Evolutionary conservation across 2,888 invertebrate genomes (phyloP).

Genomic region (Escarpia spicata): DNA sequence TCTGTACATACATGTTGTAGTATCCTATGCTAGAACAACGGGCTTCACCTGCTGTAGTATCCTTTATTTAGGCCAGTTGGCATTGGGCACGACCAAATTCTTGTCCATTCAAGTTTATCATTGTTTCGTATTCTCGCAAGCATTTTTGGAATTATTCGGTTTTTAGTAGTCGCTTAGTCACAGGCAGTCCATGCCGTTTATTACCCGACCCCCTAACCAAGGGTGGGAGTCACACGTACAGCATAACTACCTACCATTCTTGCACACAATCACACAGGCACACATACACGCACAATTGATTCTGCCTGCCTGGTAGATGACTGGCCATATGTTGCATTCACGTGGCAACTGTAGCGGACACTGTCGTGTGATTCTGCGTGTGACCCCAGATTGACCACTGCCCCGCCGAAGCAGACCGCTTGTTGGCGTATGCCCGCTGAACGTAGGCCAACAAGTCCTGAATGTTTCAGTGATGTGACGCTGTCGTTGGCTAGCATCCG

Average conservation of each 20-base stretch:
- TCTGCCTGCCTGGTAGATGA: background rate
- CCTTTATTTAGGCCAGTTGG: background rate
- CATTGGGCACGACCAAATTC: background rate
- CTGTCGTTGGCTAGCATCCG: slow-evolving; percentile 60
- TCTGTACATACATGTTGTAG: background rate
- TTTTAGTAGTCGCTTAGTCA: background rate
- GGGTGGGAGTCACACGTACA: background rate
- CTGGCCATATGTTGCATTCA: background rate
- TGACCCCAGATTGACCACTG: background rate
- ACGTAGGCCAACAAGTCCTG: slow-evolving; percentile 8
- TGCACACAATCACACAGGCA: background rate
- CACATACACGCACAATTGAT: background rate
- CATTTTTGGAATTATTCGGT: background rate
- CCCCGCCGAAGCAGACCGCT: background rate
- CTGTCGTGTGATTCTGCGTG: background rate
- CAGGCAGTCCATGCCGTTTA: background rate
- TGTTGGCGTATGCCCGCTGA: background rate
- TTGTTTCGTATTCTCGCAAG: background rate
- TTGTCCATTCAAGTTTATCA: background rate
- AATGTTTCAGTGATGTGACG: background rate
- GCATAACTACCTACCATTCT: background rate
- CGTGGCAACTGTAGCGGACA: background rate
- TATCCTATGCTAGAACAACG: background rate
- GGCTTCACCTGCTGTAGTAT: background rate
- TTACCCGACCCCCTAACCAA: background rate